Evolutionary conservation across 2,113 vertebrate genomes (phyloP).

Genomic region (Phylloscopus whistleri): DNA sequence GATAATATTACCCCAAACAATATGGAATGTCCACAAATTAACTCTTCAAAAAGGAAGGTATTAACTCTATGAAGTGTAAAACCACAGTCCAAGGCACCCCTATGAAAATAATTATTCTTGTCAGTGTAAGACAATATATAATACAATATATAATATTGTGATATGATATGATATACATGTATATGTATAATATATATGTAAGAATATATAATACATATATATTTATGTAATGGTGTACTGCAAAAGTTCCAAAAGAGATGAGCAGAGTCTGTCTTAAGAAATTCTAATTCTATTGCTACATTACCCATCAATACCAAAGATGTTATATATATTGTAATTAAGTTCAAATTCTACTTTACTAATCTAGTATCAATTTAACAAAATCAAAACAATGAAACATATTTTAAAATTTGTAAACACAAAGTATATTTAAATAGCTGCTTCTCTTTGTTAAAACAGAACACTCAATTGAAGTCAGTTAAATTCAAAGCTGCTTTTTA

Average conservation of each 20-base stretch:
- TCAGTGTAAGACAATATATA: background rate
- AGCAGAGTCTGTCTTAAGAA: background rate
- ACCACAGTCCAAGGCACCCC: accelerated
- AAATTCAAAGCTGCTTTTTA: background rate
- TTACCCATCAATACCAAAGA: background rate
- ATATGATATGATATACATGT: no score
- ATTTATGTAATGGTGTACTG: background rate
- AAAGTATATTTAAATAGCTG: background rate
- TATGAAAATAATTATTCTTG: background rate
- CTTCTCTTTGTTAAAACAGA: background rate
- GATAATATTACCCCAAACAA: background rate
- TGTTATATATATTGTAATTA: background rate
- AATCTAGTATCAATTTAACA: background rate
- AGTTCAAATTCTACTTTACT: background rate
- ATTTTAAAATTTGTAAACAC: background rate
- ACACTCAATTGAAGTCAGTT: background rate
- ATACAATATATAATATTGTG: no score
- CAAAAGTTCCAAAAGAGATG: background rate
- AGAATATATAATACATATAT: no score
- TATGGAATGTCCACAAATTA: background rate
- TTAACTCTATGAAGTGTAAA: background rate
- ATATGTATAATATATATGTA: no score
- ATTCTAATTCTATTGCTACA: background rate
- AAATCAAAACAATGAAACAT: background rate
- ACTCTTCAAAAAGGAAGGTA: background rate